Evolutionary conservation across 2,888 invertebrate species (phyloP).

Genomic region (Dinocampus coccinellae): DNA sequence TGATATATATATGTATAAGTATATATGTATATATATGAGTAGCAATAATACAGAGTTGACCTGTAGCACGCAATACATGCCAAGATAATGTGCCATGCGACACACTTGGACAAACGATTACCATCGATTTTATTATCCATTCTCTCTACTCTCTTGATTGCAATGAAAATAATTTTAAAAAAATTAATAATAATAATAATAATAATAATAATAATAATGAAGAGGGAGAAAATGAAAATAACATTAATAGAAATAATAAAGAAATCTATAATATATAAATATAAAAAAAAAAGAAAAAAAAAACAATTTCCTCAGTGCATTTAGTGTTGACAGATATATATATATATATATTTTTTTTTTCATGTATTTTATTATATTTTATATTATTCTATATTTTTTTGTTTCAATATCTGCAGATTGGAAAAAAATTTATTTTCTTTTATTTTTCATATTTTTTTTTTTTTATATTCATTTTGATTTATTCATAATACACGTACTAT

Average conservation of each 20-base stretch:
- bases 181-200: neutral
- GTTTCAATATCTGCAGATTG: no score
- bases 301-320: no score
- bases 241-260: neutral
- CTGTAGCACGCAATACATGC: constrained; percentile 30
- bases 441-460: neutral
- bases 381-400: no score
- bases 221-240: no score
- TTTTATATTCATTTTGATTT: neutral
- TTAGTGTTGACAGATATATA: no score
- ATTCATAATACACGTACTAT: no score
- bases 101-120: constrained; percentile 15
- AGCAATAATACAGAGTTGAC: constrained; percentile 29
- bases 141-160: constrained; percentile 15
- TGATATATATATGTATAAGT: neutral
- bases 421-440: no score
- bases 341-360: no score
- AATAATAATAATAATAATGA: neutral
- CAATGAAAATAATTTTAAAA: neutral
- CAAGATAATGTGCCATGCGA: constrained; percentile 34
- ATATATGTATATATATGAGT: constrained; percentile 28
- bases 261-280: neutral
- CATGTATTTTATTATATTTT: no score
- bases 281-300: neutral
- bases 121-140: constrained; percentile 13